A percentile compares a stretch with the other conserved stretches of the same genome.
Conservation (phyloP, 1,140 invertebrate species). For the Armadillidium nasatum region DNA sequence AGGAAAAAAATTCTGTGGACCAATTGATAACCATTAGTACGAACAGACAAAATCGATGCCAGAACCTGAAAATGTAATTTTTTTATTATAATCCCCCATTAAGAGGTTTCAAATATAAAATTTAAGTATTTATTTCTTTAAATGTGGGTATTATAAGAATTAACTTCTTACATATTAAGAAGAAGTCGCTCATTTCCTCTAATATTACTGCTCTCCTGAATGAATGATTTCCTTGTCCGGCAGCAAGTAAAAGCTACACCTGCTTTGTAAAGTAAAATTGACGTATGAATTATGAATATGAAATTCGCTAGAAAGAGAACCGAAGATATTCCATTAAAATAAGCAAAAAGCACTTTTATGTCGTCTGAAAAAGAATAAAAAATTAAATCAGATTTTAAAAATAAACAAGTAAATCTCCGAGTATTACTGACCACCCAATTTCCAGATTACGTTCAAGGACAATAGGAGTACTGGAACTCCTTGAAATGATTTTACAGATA, state of each 20-base stretch:
- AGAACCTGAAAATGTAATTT: background rate
- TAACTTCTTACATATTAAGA: background rate
- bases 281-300: background rate
- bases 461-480: no score
- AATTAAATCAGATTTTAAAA: no score
- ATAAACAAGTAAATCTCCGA: no score
- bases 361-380: background rate
- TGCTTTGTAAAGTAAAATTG: background rate
- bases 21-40: background rate
- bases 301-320: background rate
- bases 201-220: background rate
- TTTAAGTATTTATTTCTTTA: no score
- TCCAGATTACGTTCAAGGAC: no score
- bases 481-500: no score
- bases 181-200: background rate
- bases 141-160: no score
- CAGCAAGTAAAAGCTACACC: background rate
- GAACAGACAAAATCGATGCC: background rate
- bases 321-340: background rate
- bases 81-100: no score
- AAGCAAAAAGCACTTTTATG: background rate
- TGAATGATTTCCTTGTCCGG: background rate
- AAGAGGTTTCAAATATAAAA: no score
- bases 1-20: background rate
- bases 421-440: no score